Conservation (phyloP, 1,140 invertebrate genomes). For the Drosophila murphyi region DNA sequence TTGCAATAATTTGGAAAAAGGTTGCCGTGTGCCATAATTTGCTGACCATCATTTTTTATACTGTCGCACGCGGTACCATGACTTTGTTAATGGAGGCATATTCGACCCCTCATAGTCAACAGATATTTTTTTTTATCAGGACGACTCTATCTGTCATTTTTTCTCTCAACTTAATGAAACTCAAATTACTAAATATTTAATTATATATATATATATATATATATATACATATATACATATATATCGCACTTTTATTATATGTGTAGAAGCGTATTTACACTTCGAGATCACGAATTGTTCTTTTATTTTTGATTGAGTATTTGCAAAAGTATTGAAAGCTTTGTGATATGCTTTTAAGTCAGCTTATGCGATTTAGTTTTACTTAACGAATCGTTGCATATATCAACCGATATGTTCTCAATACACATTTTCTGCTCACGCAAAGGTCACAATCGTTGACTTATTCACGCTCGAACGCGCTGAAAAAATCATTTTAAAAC, state of each 20-base stretch:
- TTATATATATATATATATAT: too few relatives aligned
- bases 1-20: slow-evolving; percentile 50
- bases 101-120: too few relatives aligned
- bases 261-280: neutral
- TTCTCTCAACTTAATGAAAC: too few relatives aligned
- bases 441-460: slow-evolving; percentile 48
- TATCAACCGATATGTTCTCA: neutral
- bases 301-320: slow-evolving; percentile 7
- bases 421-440: slow-evolving; percentile 15
- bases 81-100: too few relatives aligned
- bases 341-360: slow-evolving; percentile 20
- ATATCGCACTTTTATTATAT: too few relatives aligned
- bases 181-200: too few relatives aligned
- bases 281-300: neutral
- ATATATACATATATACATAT: too few relatives aligned
- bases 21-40: slow-evolving; percentile 51
- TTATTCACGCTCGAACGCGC: slow-evolving; percentile 45
- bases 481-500: slow-evolving; percentile 51
- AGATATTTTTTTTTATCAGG: too few relatives aligned
- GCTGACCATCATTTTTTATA: slow-evolving; percentile 1
- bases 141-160: too few relatives aligned
- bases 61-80: neutral
- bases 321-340: slow-evolving; percentile 10
- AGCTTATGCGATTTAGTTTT: slow-evolving; percentile 26
- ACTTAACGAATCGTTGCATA: slow-evolving; percentile 19